Base-by-base conservation (phyloP, 2,113 vertebrate species). In the Helogale parvula region DNA sequence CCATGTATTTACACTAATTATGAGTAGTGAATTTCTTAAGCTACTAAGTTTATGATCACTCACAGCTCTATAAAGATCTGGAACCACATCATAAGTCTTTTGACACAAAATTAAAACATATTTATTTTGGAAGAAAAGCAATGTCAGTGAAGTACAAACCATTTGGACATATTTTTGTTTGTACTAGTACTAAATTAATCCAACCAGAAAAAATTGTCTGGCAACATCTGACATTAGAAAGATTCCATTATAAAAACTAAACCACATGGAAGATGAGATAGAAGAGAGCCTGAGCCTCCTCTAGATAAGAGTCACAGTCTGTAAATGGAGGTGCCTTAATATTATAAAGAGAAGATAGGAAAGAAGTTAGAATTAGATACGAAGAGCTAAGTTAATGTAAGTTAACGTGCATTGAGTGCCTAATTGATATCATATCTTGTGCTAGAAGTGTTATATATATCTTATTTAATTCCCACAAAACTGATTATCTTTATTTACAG, bases 101-200 rank as follows among this genome's bases (percentile, higher is more conserved):
- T 94, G 0, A 93, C 92, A 96, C 77, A 94, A 83, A 93, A 96
- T 65, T 92, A 84, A 83, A 93, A 35, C 45, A 68, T 92, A 82
- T 96, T 98, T 97, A 92, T 72, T 97, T 97, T 94, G 92, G 50
- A 90, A 71, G 47, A 50, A 93, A 74, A 94, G 71, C 10, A 83
- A 60, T 25, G 72, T 94, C 96, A 84, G n/a, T 63, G 50, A 86
- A 95, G 81, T 90, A 3, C 72, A 97, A 76, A 71, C 27, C 92
- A 82, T 33, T 96, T 97, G 33, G 90, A 94, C 66, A 84, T 19
- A 12, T 71, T 96, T 97, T 97, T 96, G 76, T 96, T 97, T 89
- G 5, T 92, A 86, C 82, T 76, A 97, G 16, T 96, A 96, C 71
- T 68, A 95, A 97, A 88, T 98, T 89, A 97, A 95, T 96, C 80